These are phyloP conservation scores for Tiliacea citrago DNA, from an alignment of 2,888 invertebrate genomes.

Conservation along the genomic window DNA sequence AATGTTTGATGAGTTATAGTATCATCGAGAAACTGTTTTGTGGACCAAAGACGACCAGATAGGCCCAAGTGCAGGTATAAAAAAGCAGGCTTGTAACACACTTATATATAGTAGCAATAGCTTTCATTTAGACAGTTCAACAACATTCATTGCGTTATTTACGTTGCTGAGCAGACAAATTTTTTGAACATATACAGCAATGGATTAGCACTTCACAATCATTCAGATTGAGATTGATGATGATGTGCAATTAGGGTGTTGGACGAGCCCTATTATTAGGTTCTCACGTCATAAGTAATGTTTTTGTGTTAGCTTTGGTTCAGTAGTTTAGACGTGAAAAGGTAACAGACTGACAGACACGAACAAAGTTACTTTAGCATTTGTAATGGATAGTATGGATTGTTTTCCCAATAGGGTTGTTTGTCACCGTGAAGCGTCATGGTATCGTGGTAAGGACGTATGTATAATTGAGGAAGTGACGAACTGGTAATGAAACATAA, in stretches of 20 bases:
- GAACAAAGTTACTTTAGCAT: neutral
- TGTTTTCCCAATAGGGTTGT: neutral
- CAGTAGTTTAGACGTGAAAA: neutral
- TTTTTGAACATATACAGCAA: no score
- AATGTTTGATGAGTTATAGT: neutral
- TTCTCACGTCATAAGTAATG: neutral
- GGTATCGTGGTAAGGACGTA: neutral
- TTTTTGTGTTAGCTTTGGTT: neutral
- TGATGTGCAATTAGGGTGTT: no score
- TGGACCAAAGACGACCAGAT: neutral
- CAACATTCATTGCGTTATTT: no score
- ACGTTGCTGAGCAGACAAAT: no score
- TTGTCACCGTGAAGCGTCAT: neutral
- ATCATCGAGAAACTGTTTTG: neutral
- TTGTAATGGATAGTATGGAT: neutral
- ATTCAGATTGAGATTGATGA: no score
- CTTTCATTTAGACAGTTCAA: no score
- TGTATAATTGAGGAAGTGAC: conserved; percentile 6
- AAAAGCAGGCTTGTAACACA: no score
- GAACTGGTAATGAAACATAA: neutral
- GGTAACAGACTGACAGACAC: neutral
- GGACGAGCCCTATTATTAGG: neutral
- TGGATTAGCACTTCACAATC: no score
- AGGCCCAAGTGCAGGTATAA: no score
- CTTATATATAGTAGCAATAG: no score